Evolutionary conservation across 2,113 vertebrate genomes (phyloP), one percentile per base, ranked within the genome.

Genomic region (Eonycteris spelaea): DNA sequence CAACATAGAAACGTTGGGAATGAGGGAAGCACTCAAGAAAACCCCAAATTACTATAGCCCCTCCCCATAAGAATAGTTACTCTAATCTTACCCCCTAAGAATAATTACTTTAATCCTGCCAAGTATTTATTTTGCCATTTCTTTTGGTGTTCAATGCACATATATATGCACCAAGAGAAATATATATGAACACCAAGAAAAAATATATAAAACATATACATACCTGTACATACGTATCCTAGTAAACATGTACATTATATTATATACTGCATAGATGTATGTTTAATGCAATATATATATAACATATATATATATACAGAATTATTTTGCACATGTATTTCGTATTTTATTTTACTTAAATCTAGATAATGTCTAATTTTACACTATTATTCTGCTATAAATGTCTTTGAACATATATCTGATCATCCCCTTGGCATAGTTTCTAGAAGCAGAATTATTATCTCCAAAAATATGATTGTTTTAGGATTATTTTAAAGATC

Each of bases 371-470:
- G 9, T 68, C 21, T 26, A 51, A 40, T 61, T 84, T 71, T 92
- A 38, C 22, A 68, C 40, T 88, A 15, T 92, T 68, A 75, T 95
- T 77, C 26, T 88, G 10, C 16, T 94, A 8, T 77, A 59, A 67
- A 40, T 90, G 57, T 79, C 28, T 65, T 90, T 55, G 30, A 89
- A 6, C 48, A 89, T n/a, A 86, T 91, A 78, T 90, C 13, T 91
- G 28, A 73, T 83, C 48, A 9, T 48, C 86, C 12, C 24, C 26
- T 86, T 91, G 19, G 33, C 21, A 61, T 38, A 70, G 4, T 80
- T 96, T 95, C 57, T 90, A 65, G 12, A 77, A 90, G 16, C 78
- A 67, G 35, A 65, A 83, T 40, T 95, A 73, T 82, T 82, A 22
- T 84, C 21, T 75, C 30, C 85, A 93, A 93, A 86, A 22, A 10